Base-by-base conservation (phyloP, 2,888 invertebrate genomes). In the Bombylius discolor region DNA sequence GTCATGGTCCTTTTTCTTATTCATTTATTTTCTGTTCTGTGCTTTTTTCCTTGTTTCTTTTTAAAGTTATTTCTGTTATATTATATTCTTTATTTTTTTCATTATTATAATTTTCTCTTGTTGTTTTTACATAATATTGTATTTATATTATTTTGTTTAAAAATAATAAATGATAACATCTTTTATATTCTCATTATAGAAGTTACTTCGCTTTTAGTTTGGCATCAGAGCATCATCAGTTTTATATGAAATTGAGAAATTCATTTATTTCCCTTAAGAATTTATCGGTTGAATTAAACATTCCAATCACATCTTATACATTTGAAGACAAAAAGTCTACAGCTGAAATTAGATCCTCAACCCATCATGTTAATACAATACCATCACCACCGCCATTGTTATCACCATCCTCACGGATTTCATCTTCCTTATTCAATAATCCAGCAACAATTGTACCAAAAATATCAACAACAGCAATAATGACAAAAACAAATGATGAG, bases 151-250 rank as follows among this genome's bases (percentile, higher is more conserved):
- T 36, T 36, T 36, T 36, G 36, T 4, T 36, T 36, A 36, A 6
- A 36, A 6, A 36, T 36, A 8, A 9, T 9, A 36, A 36, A 36
- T 36, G 36, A 36, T 36, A 36, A 36, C 23, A 23, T 23, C 23
- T 23, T 23, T 23, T 23, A 23, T 39, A 39, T 39, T 39, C 39
- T 39, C 39, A 7, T 39, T 39, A 9, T 14, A 62, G 81, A 72
- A 86, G 85, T 66, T 86, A 83, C 67, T 87, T 85, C 66, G 81
- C 85, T 57, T 87, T 87, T 72, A 84, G 84, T 71, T 71, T 87
- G 58, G 86, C 86, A 11, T 87, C 87, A n/a, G 71, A 87, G 49
- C 87, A 87, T 68, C 87, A 87, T 68, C 82, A 86, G 68, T 81
- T 87, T 69, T 87, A 85, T 73, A 76, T 86, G 64, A 82, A 84